Conservation (phyloP, 2,888 invertebrate species). For the Melieria crassipennis region DNA sequence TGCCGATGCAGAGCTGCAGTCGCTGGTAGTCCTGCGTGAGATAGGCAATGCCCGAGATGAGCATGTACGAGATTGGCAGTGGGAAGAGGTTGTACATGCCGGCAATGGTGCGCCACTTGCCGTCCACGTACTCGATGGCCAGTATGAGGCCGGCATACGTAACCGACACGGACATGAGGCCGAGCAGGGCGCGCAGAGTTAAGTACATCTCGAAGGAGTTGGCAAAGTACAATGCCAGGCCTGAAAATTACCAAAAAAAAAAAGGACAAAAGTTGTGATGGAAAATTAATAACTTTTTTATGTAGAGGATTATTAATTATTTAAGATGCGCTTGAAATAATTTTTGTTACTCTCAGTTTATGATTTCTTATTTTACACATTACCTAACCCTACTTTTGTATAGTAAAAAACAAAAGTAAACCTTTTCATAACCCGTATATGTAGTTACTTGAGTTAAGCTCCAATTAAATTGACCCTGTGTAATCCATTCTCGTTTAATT, state of each 20-base stretch:
- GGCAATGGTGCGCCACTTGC: conserved; percentile 81
- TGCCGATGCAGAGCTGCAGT: conserved; percentile 76
- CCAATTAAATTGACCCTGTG: too few relatives aligned
- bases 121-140: conserved; percentile 81
- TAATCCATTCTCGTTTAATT: too few relatives aligned
- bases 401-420: too few relatives aligned
- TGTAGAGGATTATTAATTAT: too few relatives aligned
- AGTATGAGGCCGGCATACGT: conserved; percentile 84
- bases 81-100: conserved; percentile 85
- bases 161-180: conserved; percentile 82
- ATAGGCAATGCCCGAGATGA: conserved; percentile 77
- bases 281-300: not conserved
- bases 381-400: too few relatives aligned
- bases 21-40: conserved; percentile 77
- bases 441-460: too few relatives aligned
- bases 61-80: conserved; percentile 78
- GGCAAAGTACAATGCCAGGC: conserved; percentile 75
- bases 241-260: conserved; percentile 44
- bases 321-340: too few relatives aligned
- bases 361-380: not conserved
- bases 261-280: not conserved
- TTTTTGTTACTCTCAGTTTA: too few relatives aligned
- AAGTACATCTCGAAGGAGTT: conserved; percentile 78
- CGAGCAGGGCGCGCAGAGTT: conserved; percentile 75
- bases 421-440: too few relatives aligned